Evolutionary conservation across 64 coral and sea anemone species (phyloP), one percentile per base, ranked within the genome.

Genomic region (Porites australiensis): DNA sequence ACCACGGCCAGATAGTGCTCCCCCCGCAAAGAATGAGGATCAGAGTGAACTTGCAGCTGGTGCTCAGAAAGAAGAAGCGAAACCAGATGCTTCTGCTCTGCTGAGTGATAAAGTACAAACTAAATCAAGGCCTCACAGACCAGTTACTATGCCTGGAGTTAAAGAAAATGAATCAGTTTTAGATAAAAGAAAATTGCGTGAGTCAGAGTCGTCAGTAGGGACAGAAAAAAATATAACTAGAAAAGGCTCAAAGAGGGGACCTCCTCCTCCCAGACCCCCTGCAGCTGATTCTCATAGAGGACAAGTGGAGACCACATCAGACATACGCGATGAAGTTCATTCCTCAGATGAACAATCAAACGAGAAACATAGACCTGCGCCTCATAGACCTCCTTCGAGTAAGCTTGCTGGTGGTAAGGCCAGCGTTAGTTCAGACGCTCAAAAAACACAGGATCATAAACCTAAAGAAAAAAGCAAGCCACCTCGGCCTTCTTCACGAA

Each of bases 201-300:
- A 91, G 57, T 21, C 70, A 57, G 46, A 58, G 14, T 84, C 81
- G 15, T 47, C 46, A 27, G 8, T 22, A 20, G 64, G 69, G 63
- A 46, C 47, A 46, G 44, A 49, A 19, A 51, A 2, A 6, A 46
- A 6, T 69, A 9, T 68, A 60, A 68, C 46, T 5, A 93, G 69
- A 58, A 96, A 83, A 46, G 77, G 44, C 18, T 86, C 92, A 50
- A 77, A 44, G 46, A 94, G 77, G 73, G 91, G 37, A 18, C 77
- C 83, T 50, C 92, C 92, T 13, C 88, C 95, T 19, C 57, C 92
- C 4, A 94, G 88, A 50, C 92, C 92, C 19, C 63, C 86, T 4
- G 21, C 58, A 52, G 52, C 18, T 7, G 85, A 72, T 12, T 2
- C 27, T 74, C 57, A 15, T 2, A 16, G 77, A 47, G 65, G 43